Evolutionary conservation across 2,888 invertebrate species (phyloP).

Genomic region (Epiblema foenella): DNA sequence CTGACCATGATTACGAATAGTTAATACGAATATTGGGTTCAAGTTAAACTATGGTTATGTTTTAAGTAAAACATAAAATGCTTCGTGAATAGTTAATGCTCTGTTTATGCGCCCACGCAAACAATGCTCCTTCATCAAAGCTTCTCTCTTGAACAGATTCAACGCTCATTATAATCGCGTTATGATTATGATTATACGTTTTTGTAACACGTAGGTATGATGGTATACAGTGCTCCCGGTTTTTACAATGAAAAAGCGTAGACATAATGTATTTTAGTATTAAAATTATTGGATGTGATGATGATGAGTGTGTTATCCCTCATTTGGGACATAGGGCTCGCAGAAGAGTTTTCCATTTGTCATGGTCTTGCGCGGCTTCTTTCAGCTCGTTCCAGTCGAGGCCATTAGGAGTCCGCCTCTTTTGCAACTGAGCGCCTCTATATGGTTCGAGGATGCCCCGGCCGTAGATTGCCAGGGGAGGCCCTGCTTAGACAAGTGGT

Average conservation of each 20-base stretch:
- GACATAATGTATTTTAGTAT: not conserved
- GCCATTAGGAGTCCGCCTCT: too few relatives aligned
- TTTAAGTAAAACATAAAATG: not conserved
- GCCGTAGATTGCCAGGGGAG: too few relatives aligned
- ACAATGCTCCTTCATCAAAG: constrained; percentile 26
- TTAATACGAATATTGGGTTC: not conserved
- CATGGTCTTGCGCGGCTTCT: too few relatives aligned
- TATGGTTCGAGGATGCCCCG: too few relatives aligned
- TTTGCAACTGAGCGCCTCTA: too few relatives aligned
- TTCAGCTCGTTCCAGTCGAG: too few relatives aligned
- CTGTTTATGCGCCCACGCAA: constrained; percentile 26
- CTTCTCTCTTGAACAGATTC: constrained; percentile 9
- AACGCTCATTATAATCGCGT: constrained; percentile 1
- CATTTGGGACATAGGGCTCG: too few relatives aligned
- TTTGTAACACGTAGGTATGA: not conserved
- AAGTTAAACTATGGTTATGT: not conserved
- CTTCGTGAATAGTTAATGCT: not conserved
- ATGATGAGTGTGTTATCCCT: too few relatives aligned
- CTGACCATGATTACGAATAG: not conserved
- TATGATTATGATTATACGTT: constrained; percentile 1
- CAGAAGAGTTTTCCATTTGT: too few relatives aligned
- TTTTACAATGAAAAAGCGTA: not conserved
- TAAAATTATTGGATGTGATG: not conserved
- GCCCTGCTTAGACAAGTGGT: too few relatives aligned
- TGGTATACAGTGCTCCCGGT: not conserved